phyloP scores from a whole-genome alignment of 1,140 invertebrate species.

The Brachionus manjavacas region DNA sequence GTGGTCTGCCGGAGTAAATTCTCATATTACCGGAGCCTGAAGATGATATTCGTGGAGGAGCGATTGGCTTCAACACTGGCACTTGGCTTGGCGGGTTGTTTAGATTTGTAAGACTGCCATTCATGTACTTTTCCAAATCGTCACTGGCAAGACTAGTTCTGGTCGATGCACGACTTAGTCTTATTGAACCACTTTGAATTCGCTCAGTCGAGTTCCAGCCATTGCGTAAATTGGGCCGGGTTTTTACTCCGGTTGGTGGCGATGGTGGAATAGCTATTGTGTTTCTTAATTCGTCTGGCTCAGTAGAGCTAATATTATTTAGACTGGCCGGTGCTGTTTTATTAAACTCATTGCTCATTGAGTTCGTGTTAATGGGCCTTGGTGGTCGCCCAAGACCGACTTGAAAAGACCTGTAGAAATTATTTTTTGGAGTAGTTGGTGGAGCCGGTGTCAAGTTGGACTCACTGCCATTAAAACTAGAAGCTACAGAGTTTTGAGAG shows the following conservation, averaged over 20 bases:
- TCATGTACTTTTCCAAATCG: slow-evolving; percentile 41
- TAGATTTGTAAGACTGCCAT: neutral
- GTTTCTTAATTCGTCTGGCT: neutral
- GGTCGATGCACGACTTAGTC: slow-evolving; percentile 11
- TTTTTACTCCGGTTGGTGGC: slow-evolving; percentile 10
- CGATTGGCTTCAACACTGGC: neutral
- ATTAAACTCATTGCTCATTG: neutral
- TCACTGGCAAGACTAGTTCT: slow-evolving; percentile 31
- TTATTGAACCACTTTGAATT: slow-evolving; percentile 17
- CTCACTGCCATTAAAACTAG: slow-evolving; percentile 26
- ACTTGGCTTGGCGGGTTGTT: neutral
- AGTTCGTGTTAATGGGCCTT: neutral
- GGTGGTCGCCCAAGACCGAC: neutral
- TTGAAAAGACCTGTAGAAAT: neutral
- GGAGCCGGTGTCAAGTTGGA: slow-evolving; percentile 25
- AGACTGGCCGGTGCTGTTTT: slow-evolving; percentile 19
- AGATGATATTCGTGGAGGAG: neutral
- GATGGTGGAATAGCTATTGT: slow-evolving; percentile 7
- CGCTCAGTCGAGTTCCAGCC: slow-evolving; percentile 36
- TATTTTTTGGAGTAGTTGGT: slow-evolving; percentile 31
- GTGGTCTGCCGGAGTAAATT: neutral
- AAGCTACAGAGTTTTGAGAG: neutral
- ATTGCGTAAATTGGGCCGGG: slow-evolving; percentile 20
- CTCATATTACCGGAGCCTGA: slow-evolving; percentile 16
- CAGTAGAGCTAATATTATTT: neutral